Base-by-base conservation (phyloP, 2,797 vertebrate species). In the Urosaurus nigricauda region DNA sequence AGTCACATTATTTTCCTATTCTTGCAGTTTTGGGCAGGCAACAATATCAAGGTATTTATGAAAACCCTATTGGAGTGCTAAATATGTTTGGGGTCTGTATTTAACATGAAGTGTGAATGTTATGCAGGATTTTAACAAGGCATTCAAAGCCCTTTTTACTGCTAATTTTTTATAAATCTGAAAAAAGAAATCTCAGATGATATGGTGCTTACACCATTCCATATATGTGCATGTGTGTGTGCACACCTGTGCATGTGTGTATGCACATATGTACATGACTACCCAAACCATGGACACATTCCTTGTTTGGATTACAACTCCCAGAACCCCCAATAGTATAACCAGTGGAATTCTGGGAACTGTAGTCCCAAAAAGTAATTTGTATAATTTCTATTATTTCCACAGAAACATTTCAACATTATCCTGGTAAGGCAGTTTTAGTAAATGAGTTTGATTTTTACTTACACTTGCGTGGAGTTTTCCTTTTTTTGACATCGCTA, bases 401-500 rank as follows among this genome's bases (percentile, higher is more conserved):
- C 93, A 89, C 5, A 65, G 2, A 17, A 4, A 91, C 43, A 73
- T 51, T 81, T 89, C n/a, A 60, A 82, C 56, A 75, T 75, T 43
- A 77, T 74, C 32, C 85, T 90, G 43, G 19, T 88, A 94, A 96
- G 88, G 32, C 0, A 60, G 91, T 32, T 71, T 29, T 24, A 47
- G 40, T 40, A 29, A 13, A 21, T 47, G 63, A 43, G 1, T n/a
- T 47, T 43, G 1, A 37, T 74, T 92, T 78, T 95, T 97, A 98
- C 98, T 99, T 96, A 99, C 99, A 86, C 97, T 98, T 96, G 98
- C 98, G 91, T 99, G 98, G 94, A 99, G 98, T 94, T 99, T 97
- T 98, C 99, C 99, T 97, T 98, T 98, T 96, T 98, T 98, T 97
- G 99, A 99, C 99, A 99, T 99, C 96, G 99, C 98, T 97, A 99